Evolutionary conservation across 2,888 invertebrate species (phyloP), one percentile per base, ranked within the genome.

Genomic region (Chrysina gloriosa): DNA sequence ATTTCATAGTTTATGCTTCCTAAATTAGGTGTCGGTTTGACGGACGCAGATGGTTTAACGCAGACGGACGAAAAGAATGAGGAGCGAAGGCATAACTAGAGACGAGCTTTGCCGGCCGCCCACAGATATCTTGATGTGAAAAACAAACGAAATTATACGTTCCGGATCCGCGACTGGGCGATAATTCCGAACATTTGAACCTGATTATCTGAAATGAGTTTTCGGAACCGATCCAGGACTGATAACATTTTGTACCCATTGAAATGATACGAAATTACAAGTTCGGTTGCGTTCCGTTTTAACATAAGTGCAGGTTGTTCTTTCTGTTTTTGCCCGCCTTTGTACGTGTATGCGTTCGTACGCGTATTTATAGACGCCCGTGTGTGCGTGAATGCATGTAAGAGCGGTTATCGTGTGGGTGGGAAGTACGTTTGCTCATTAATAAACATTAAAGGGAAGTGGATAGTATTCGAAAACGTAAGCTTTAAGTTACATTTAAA

Each of bases 1-100:
- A 61, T 64, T 64, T 64, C 45, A 29, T 48, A 66, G 66, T 66
- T 66, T 66, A 66, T 66, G 58, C 47, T 54, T 66, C 54, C 56
- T 66, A 66, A 66, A 66, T 66, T 66, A 66, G 56, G 56, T 58
- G 66, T 66, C 42, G 42, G 58, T 61, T 42, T 61, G 58, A 42
- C 58, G 58, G 58, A 61, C 58, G 58, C 58, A 11, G 39, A 27
- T 50, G 25, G 23, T 27, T 21, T 11, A 11, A 23, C 39, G 39
- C 31, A 14, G 42, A 21, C 39, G 21, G 42, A 16, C 58, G 48
- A 25, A n/a, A n/a, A 31, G 27, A 61, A 61, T 16, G 42, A 61
- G 39, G 16, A 61, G 42, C 39, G 16, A 19, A 61, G 58, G 58
- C 58, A 61, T 61, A 45, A 61, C 58, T 42, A 42, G 58, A 42